Percentiles rank a stretch among this genome's conserved stretches.
Conservation (phyloP, 2,888 invertebrate species). For the Catocala sponsa region DNA sequence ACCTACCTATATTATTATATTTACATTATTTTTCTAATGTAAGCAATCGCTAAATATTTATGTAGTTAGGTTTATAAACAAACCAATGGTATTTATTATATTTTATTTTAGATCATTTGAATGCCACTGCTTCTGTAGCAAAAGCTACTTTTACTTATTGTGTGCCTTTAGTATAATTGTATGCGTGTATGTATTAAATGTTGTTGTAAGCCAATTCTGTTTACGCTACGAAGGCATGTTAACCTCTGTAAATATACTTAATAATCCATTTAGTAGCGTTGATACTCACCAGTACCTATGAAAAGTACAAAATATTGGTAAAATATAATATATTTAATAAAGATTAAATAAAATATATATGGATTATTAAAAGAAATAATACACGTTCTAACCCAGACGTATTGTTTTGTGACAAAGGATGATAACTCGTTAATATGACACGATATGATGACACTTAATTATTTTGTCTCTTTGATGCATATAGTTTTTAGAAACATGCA, state of each 20-base stretch:
- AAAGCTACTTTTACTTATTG: slow-evolving; percentile 1
- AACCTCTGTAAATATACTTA: slow-evolving; percentile 36
- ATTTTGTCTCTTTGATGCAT: too few species aligned
- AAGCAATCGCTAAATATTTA: slow-evolving; percentile 5
- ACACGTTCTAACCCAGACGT: too few species aligned
- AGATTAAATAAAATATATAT: too few species aligned
- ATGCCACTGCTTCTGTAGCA: not conserved
- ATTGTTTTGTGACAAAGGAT: too few species aligned
- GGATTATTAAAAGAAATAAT: too few species aligned
- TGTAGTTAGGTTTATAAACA: not conserved
- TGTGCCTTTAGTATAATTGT: slow-evolving; percentile 28
- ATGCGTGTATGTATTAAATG: slow-evolving; percentile 31
- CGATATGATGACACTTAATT: too few species aligned
- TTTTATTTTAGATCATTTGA: not conserved
- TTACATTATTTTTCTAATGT: slow-evolving; percentile 10
- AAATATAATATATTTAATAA: not conserved
- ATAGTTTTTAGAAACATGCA: too few species aligned
- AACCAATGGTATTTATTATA: not conserved
- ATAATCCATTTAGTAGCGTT: slow-evolving; percentile 33
- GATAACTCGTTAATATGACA: too few species aligned
- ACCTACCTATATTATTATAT: slow-evolving; percentile 2
- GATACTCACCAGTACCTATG: slow-evolving; percentile 56
- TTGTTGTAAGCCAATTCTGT: slow-evolving; percentile 28
- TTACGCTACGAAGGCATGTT: slow-evolving; percentile 28
- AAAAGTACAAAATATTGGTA: slow-evolving; percentile 40